Percentiles rank a stretch among this genome's conserved stretches.
These are phyloP conservation scores for Malthinus seriepunctatus DNA, from an alignment of 2,888 invertebrate species.

Conservation along the genomic window DNA sequence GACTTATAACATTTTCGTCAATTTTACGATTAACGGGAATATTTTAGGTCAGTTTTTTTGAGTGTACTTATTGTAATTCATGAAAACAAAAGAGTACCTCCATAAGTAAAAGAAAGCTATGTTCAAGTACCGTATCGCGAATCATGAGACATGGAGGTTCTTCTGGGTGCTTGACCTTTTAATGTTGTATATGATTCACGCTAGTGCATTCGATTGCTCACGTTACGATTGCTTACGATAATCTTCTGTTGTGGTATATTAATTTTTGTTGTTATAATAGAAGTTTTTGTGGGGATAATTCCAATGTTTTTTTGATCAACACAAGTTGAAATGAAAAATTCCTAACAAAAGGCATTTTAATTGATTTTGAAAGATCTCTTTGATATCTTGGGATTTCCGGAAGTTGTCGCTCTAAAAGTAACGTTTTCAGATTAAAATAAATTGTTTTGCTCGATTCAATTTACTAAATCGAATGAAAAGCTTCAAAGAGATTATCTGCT, in stretches of 20 bases:
- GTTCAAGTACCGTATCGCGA: constrained; percentile 12
- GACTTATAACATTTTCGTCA: neutral
- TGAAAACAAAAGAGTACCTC: neutral
- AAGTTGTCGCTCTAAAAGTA: too few relatives aligned
- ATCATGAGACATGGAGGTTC: constrained; percentile 9
- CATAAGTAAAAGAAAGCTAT: constrained; percentile 5
- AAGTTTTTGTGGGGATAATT: too few relatives aligned
- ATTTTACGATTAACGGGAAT: neutral
- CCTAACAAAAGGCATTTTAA: too few relatives aligned
- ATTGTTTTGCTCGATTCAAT: too few relatives aligned
- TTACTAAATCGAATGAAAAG: too few relatives aligned
- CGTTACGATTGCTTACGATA: constrained; percentile 2
- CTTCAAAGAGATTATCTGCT: too few relatives aligned
- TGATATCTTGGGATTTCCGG: neutral
- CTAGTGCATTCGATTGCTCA: constrained; percentile 17
- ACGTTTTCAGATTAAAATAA: too few relatives aligned
- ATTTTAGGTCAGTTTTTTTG: constrained; percentile 4
- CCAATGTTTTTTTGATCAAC: too few relatives aligned
- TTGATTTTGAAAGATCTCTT: neutral
- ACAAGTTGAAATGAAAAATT: too few relatives aligned
- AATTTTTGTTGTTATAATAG: too few relatives aligned
- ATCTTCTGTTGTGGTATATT: neutral
- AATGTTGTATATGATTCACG: constrained; percentile 15
- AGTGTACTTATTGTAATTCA: neutral
- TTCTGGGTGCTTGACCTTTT: constrained; percentile 23